Base-by-base conservation (phyloP, 2,797 vertebrate genomes). In the Mareca strepera region DNA sequence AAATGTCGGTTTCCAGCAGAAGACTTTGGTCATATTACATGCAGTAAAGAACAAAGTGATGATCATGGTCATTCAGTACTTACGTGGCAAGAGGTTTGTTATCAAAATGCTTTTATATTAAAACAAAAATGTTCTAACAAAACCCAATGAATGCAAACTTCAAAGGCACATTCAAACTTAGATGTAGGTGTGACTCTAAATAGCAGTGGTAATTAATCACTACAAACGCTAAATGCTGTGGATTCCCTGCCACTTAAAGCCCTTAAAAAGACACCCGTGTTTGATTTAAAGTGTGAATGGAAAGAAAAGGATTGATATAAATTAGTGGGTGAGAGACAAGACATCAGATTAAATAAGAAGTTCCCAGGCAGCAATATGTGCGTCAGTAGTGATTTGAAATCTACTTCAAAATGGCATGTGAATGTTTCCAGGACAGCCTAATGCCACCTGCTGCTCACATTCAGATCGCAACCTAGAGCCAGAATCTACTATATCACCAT, bases 261-360 rank as follows among this genome's bases (percentile, higher is more conserved):
- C 73, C 69, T 75, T 78, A 67, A 91, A 91, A 90, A 95, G 84
- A 48, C 43, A 82, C 37, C 25, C 1, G 1, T 87, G 72, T 60
- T 88, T 88, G 82, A 90, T 88, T 89, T 80, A 20, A 92, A 94
- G 29, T 60, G 74, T 83, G 89, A 89, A 74, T 63, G 53, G 90
- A 77, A 94, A 88, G 63, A 88, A 94, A 79, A 28, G 63, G 43
- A 33, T 33, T 94, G 88, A 84, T 92, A 90, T 59, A 93, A 93
- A 82, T 88, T 86, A 79, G 39, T 9, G 59, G 28, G 74, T 83
- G 88, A 94, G 86, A 94, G 46, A 86, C 29, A 48, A 82, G 56
- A 28, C 52, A 29, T 83, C 3, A 12, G 80, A 94, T 90, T 73
- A 94, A 75, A 82, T 63, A 28, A 79, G 77, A 84, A 67, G 29